Evolutionary conservation across 2,113 vertebrate species (phyloP).

Genomic region (Nothocercus nigrocapillus): DNA sequence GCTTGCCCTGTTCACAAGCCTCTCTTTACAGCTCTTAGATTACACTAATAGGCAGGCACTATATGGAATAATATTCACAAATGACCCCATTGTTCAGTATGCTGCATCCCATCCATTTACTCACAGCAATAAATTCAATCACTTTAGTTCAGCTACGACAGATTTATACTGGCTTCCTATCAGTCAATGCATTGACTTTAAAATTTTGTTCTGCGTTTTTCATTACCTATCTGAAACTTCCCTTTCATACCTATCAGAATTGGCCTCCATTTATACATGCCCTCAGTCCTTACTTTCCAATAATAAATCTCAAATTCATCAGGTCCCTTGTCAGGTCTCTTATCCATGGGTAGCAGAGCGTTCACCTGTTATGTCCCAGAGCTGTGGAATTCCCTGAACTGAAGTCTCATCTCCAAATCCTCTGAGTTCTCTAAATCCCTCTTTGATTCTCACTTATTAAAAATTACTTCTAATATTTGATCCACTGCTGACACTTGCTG

Average conservation of each 20-base stretch:
- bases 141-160: slow-evolving; percentile 66
- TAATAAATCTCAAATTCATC: slow-evolving; percentile 83
- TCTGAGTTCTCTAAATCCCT: slow-evolving; percentile 72
- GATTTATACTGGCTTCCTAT: slow-evolving; percentile 73
- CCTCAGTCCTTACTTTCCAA: slow-evolving; percentile 74
- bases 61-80: slow-evolving; percentile 33
- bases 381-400: slow-evolving; percentile 72
- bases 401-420: slow-evolving; percentile 70
- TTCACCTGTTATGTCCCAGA: slow-evolving; percentile 71
- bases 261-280: slow-evolving; percentile 69
- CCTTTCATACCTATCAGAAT: slow-evolving; percentile 70
- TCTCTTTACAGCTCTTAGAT: slow-evolving; percentile 61
- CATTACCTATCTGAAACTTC: slow-evolving; percentile 72
- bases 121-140: slow-evolving; percentile 68
- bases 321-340: slow-evolving; percentile 72
- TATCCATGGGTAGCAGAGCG: slow-evolving; percentile 76
- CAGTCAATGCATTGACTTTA: slow-evolving; percentile 75
- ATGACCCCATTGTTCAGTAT: slow-evolving; percentile 43
- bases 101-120: slow-evolving; percentile 47
- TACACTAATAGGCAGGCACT: slow-evolving; percentile 47
- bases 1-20: not conserved
- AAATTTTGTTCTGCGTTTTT: slow-evolving; percentile 77
- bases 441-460: slow-evolving; percentile 75
- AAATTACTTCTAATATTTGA: slow-evolving; percentile 79
- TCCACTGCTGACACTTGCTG: slow-evolving; percentile 66